Percentiles rank a stretch among this genome's conserved stretches.
phyloP scores from a whole-genome alignment of 2,888 invertebrate genomes.

The Chymomyza fuscimana region DNA sequence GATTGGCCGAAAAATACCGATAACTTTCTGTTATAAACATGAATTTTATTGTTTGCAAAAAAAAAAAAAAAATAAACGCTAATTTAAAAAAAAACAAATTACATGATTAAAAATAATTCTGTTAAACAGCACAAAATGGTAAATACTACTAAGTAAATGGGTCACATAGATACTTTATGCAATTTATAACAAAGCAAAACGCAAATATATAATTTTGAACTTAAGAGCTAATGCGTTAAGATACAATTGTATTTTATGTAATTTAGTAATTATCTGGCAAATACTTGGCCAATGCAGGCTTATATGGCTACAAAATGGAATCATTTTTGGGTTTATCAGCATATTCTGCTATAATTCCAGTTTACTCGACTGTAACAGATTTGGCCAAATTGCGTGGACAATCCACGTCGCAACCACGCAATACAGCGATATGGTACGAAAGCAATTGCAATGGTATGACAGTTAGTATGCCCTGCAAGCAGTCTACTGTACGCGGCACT shows the following conservation, averaged over 20 bases:
- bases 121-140: slow-evolving; percentile 21
- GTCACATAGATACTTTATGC: slow-evolving; percentile 20
- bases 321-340: slow-evolving; percentile 29
- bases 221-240: neutral
- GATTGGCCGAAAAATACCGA: neutral
- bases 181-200: slow-evolving; percentile 7
- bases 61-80: neutral
- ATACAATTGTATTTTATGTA: neutral
- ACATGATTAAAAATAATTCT: slow-evolving; percentile 27
- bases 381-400: slow-evolving; percentile 99
- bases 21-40: neutral
- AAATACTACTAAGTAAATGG: neutral
- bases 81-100: slow-evolving; percentile 19
- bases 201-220: neutral
- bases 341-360: neutral
- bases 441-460: slow-evolving; percentile 99
- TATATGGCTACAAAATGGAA: slow-evolving; percentile 49
- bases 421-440: slow-evolving; percentile 97
- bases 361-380: slow-evolving; percentile 96
- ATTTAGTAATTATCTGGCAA: neutral
- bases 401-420: slow-evolving; percentile 96
- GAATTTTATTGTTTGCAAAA: neutral
- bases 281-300: slow-evolving; percentile 22
- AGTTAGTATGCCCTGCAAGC: slow-evolving; percentile 94
- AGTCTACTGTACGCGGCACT: slow-evolving; percentile 97